Evolutionary conservation across 2,888 invertebrate genomes (phyloP).

Genomic region (Leucophenga maculata): DNA sequence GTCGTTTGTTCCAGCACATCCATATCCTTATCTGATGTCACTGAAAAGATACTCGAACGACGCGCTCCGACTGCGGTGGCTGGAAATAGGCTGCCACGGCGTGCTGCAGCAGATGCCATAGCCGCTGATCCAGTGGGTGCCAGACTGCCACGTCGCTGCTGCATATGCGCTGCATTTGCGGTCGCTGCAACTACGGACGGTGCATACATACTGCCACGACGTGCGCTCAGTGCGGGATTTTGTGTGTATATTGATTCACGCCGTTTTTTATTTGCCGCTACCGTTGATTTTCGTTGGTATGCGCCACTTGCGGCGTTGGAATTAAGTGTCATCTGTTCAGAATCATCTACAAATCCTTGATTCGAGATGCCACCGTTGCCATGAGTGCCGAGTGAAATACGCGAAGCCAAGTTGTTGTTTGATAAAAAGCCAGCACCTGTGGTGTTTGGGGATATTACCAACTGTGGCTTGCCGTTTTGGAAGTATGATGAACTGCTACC

Average conservation of each 20-base stretch:
- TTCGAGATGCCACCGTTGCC: slow-evolving; percentile 39
- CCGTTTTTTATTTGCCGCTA: slow-evolving; percentile 48
- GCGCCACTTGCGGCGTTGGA: slow-evolving; percentile 41
- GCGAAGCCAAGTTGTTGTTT: slow-evolving; percentile 42
- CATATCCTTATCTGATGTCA: slow-evolving; percentile 66
- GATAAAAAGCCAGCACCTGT: slow-evolving; percentile 40
- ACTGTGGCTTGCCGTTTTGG: slow-evolving; percentile 47
- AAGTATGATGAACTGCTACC: slow-evolving; percentile 53
- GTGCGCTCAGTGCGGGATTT: slow-evolving; percentile 59
- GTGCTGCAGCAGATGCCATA: slow-evolving; percentile 51
- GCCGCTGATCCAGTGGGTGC: slow-evolving; percentile 46
- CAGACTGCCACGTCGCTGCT: slow-evolving; percentile 64
- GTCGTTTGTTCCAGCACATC: slow-evolving; percentile 85
- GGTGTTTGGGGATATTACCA: background rate
- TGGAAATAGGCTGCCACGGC: slow-evolving; percentile 67
- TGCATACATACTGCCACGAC: slow-evolving; percentile 66
- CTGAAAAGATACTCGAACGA: slow-evolving; percentile 68
- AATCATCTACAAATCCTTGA: slow-evolving; percentile 48
- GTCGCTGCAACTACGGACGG: slow-evolving; percentile 35
- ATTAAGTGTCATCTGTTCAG: slow-evolving; percentile 46
- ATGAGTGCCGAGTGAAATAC: slow-evolving; percentile 21
- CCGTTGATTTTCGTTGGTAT: slow-evolving; percentile 57
- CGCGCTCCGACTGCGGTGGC: slow-evolving; percentile 51
- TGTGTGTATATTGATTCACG: slow-evolving; percentile 68
- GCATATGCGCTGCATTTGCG: slow-evolving; percentile 44